Evolutionary conservation across 2,797 vertebrate genomes (phyloP).

Genomic region (Rousettus madagascariensis): DNA sequence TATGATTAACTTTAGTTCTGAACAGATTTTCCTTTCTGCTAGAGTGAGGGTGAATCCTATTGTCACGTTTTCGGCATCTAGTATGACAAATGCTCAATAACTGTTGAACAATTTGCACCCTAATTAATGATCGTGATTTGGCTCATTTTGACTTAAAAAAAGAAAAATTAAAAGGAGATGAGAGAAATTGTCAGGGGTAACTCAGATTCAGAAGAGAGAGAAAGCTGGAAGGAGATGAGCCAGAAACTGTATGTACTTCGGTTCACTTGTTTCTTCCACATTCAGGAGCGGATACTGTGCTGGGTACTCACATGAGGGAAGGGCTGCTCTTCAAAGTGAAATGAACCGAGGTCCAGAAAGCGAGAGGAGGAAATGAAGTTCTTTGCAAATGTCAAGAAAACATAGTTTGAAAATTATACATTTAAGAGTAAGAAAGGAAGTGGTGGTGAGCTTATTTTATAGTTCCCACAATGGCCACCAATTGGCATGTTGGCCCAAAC

Average conservation of each 20-base stretch:
- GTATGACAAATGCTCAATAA: background rate
- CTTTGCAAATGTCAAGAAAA: constrained; percentile 42
- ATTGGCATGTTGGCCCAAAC: background rate
- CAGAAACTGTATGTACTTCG: background rate
- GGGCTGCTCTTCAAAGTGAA: background rate
- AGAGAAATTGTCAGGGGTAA: constrained; percentile 24
- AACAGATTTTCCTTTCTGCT: constrained; percentile 26
- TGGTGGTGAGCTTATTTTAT: constrained; percentile 14
- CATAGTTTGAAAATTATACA: constrained; percentile 32
- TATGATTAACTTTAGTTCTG: constrained; percentile 23
- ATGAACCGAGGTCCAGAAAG: constrained; percentile 1
- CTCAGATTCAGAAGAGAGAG: background rate
- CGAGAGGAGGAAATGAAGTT: constrained; percentile 27
- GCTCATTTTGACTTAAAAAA: background rate
- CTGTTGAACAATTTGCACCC: background rate
- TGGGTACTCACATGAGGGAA: background rate
- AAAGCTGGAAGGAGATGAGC: background rate
- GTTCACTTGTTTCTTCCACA: background rate
- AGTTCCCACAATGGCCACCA: constrained; percentile 24
- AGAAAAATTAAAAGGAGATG: constrained; percentile 27
- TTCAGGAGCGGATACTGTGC: background rate
- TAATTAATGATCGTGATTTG: constrained; percentile 17
- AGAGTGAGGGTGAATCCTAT: constrained; percentile 12
- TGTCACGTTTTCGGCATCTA: constrained; percentile 13
- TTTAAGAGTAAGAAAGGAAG: constrained; percentile 53